phyloP scores from a whole-genome alignment of 2,797 vertebrate species.

The Lagorchestes hirsutus region DNA sequence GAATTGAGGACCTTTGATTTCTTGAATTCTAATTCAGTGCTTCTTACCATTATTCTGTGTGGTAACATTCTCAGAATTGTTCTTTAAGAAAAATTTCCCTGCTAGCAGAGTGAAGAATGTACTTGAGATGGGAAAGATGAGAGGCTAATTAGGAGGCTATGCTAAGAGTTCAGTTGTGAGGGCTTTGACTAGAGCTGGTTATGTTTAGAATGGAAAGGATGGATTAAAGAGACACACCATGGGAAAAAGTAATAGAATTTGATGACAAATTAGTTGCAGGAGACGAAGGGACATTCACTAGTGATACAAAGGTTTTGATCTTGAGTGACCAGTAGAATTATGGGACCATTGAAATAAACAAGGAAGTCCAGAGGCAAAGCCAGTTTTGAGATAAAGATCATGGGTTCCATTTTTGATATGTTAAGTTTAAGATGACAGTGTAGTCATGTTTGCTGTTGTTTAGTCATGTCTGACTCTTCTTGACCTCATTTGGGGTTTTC shows the following conservation, averaged over 20 bases:
- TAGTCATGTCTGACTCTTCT: no score
- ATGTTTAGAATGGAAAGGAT: not conserved
- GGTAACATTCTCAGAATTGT: not conserved
- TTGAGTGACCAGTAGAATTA: not conserved
- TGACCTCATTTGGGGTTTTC: no score
- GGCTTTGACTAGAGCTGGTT: not conserved
- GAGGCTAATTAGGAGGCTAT: not conserved
- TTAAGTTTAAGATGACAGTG: not conserved
- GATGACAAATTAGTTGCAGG: not conserved
- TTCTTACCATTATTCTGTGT: not conserved
- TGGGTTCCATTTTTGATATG: not conserved
- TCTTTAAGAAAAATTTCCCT: not conserved
- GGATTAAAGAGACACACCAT: not conserved
- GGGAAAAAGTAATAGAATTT: not conserved
- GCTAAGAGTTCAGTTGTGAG: not conserved
- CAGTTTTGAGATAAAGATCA: not conserved
- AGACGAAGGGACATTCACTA: not conserved
- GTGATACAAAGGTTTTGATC: conserved; percentile 1
- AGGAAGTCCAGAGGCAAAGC: not conserved
- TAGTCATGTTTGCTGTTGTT: not conserved
- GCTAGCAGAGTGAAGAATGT: not conserved
- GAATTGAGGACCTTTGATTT: not conserved
- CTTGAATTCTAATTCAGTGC: not conserved
- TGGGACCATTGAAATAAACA: not conserved
- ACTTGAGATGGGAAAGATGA: not conserved